phyloP scores from a whole-genome alignment of 2,888 invertebrate species.

The Cryptus armator region DNA sequence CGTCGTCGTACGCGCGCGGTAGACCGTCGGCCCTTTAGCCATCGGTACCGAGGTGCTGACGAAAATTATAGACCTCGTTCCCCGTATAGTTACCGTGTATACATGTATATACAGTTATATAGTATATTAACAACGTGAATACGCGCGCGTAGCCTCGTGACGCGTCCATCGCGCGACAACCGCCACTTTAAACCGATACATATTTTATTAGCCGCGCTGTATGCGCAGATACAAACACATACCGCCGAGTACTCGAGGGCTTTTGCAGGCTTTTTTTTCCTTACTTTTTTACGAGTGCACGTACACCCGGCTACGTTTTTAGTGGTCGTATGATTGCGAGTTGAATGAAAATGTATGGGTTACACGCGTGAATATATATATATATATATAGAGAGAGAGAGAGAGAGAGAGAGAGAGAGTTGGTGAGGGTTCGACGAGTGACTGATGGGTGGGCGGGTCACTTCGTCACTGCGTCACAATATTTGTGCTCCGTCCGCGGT shows the following conservation, averaged over 20 bases:
- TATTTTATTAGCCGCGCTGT: slow-evolving; percentile 76
- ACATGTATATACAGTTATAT: slow-evolving; percentile 7
- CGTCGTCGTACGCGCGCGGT: slow-evolving; percentile 9
- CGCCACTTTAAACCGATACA: slow-evolving; percentile 78
- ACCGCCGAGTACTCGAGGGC: slow-evolving; percentile 6
- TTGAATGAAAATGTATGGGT: background rate
- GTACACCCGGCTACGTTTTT: slow-evolving; percentile 14
- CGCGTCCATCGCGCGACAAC: slow-evolving; percentile 71
- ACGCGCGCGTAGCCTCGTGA: slow-evolving; percentile 57
- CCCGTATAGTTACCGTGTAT: slow-evolving; percentile 47
- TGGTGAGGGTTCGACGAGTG: slow-evolving; percentile 66
- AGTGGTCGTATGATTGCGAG: slow-evolving; percentile 34
- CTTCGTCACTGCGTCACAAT: slow-evolving; percentile 75
- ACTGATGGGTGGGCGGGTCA: slow-evolving; percentile 78
- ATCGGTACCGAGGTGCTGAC: slow-evolving; percentile 54
- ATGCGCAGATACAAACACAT: slow-evolving; percentile 44
- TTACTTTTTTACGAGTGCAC: slow-evolving; percentile 9
- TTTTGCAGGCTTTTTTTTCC: slow-evolving; percentile 5
- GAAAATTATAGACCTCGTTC: slow-evolving; percentile 74
- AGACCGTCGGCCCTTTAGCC: slow-evolving; percentile 45
- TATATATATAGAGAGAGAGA: background rate
- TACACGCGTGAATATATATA: background rate
- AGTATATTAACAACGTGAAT: slow-evolving; percentile 18
- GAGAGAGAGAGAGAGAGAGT: background rate
- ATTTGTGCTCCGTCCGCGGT: slow-evolving; percentile 71